These are phyloP conservation scores for Dendroctonus valens DNA, from an alignment of 1,140 invertebrate species.

Conservation along the genomic window DNA sequence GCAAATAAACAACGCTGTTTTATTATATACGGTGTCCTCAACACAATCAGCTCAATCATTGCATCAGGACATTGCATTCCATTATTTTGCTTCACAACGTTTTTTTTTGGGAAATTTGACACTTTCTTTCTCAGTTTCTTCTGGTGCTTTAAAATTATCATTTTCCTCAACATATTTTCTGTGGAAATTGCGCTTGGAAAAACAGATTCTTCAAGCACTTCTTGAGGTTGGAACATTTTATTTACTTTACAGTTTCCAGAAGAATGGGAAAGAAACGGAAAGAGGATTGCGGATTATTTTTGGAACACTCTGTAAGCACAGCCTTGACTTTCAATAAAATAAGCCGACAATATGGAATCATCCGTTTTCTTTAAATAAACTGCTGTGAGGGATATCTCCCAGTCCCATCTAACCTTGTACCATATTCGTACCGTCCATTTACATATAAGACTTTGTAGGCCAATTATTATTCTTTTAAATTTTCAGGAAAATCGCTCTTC, in stretches of 20 bases:
- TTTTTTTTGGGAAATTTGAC: conserved; percentile 7
- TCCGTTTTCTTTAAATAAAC: conserved; percentile 14
- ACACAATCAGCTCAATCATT: background rate
- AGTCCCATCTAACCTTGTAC: conserved; percentile 9
- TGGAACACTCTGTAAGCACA: background rate
- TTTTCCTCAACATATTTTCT: too few relatives aligned
- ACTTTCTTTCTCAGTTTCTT: too few relatives aligned
- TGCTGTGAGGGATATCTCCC: background rate
- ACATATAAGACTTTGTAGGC: conserved; percentile 2
- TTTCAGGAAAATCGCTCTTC: too few relatives aligned
- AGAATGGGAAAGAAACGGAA: too few relatives aligned
- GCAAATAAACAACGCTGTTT: conserved; percentile 20
- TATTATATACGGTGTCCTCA: conserved; percentile 7
- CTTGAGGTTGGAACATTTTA: too few relatives aligned
- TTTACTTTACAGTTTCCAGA: too few relatives aligned
- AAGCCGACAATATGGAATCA: conserved; percentile 6
- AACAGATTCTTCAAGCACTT: too few relatives aligned
- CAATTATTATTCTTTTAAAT: background rate
- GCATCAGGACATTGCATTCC: too few relatives aligned
- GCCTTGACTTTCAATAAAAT: background rate
- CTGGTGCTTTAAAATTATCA: too few relatives aligned
- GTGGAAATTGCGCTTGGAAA: too few relatives aligned
- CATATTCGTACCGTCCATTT: conserved; percentile 11
- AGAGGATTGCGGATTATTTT: background rate
- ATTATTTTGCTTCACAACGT: too few relatives aligned